These are phyloP conservation scores for Cheirogaleus major DNA, from an alignment of 2,797 vertebrate genomes.

Conservation along the genomic window DNA sequence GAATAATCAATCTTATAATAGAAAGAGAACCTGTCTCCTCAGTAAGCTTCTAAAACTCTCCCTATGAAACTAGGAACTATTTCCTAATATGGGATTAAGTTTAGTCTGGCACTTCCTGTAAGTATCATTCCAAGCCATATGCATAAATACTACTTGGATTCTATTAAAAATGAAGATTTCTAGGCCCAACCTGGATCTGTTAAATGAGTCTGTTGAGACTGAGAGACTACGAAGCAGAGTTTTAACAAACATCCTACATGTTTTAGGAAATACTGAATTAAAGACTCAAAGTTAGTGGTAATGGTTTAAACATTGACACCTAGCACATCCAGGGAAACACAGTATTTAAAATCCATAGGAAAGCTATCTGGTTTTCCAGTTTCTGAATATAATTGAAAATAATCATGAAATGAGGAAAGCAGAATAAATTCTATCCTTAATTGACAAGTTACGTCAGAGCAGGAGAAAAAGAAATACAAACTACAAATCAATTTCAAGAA, in stretches of 20 bases:
- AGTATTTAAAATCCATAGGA: neutral
- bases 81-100: neutral
- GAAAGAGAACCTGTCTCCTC: neutral
- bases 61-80: neutral
- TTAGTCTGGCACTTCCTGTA: neutral
- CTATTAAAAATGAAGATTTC: neutral
- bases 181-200: neutral
- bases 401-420: neutral
- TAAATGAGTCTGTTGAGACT: neutral
- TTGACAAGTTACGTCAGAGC: neutral
- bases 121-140: neutral
- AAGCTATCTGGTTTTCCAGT: neutral
- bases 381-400: slow-evolving; percentile 18
- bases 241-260: neutral
- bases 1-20: neutral
- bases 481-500: neutral
- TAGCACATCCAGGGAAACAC: neutral
- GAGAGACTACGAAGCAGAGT: neutral
- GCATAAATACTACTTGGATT: neutral
- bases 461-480: neutral
- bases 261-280: neutral
- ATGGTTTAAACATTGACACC: neutral
- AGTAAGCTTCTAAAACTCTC: neutral
- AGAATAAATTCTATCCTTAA: neutral
- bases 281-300: neutral